Evolutionary conservation across 37 sponge, comb jelly and placozoan species (phyloP).

Genomic region (Spongia lamella): DNA sequence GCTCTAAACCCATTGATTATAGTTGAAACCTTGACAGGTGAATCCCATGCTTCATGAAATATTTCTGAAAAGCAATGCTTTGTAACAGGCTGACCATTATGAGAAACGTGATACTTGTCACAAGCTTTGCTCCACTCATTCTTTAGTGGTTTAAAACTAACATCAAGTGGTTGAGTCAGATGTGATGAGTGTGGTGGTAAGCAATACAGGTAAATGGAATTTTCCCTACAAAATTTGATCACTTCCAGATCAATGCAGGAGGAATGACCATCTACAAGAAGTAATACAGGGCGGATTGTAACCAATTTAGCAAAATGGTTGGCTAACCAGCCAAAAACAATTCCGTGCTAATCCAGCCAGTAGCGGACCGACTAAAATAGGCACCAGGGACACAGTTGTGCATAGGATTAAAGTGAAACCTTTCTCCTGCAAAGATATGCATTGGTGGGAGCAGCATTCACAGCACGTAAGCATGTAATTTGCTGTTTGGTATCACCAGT

Average conservation of each 20-base stretch:
- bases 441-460: constrained; percentile 46
- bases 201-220: constrained; percentile 8
- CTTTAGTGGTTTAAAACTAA: constrained; percentile 9
- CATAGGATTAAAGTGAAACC: constrained; percentile 47
- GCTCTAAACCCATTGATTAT: neutral
- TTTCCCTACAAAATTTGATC: constrained; percentile 2
- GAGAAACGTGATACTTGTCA: no score
- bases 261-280: constrained; percentile 14
- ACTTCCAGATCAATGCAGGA: constrained; percentile 15
- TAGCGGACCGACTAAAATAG: constrained; percentile 42
- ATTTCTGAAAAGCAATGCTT: constrained; percentile 1
- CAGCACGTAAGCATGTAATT: constrained; percentile 39
- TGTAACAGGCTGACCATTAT: neutral
- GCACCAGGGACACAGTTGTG: constrained; percentile 29
- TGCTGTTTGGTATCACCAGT: constrained; percentile 16
- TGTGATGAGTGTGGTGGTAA: constrained; percentile 25
- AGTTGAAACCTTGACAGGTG: neutral
- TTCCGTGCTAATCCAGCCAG: constrained; percentile 53
- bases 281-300: constrained; percentile 4
- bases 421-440: constrained; percentile 42
- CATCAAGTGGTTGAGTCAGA: constrained; percentile 15
- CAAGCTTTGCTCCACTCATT: neutral
- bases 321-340: constrained; percentile 50
- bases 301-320: constrained; percentile 47
- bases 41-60: constrained; percentile 1